Percentiles rank a stretch among this genome's conserved stretches.
Conservation (phyloP, 2,888 invertebrate species). For the Papilio demoleus region DNA sequence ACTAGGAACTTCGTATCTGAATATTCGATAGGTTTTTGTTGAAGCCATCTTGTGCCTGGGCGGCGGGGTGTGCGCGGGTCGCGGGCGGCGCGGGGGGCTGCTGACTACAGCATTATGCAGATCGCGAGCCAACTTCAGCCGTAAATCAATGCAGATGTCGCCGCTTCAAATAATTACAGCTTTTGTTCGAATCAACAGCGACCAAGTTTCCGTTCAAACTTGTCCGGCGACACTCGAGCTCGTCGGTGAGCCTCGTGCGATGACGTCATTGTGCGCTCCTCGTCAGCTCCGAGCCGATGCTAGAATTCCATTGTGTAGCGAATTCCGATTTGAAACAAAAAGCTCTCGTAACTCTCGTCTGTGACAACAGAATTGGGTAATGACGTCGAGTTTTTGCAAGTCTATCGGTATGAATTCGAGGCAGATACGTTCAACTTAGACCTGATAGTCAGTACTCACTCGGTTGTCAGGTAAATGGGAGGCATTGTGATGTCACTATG, state of each 20-base stretch:
- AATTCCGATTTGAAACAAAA: slow-evolving; percentile 15
- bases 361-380: slow-evolving; percentile 5
- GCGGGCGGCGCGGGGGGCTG: background rate
- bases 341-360: background rate
- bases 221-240: slow-evolving; percentile 9
- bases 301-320: slow-evolving; percentile 2
- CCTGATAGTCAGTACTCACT: background rate
- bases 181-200: slow-evolving; percentile 22
- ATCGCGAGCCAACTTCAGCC: slow-evolving; percentile 24
- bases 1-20: slow-evolving; percentile 14
- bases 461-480: background rate
- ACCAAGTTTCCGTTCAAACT: slow-evolving; percentile 4
- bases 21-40: slow-evolving; percentile 27
- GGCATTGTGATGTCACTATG: background rate
- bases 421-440: background rate
- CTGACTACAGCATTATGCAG: slow-evolving; percentile 21
- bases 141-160: slow-evolving; percentile 34
- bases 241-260: background rate
- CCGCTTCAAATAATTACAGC: slow-evolving; percentile 28
- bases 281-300: background rate
- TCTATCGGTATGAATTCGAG: background rate
- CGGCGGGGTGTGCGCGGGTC: background rate
- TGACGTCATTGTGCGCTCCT: slow-evolving; percentile 7
- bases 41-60: background rate
- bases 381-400: background rate